A percentile compares a stretch with the other conserved stretches of the same genome.
These are phyloP conservation scores for Oryzaephilus surinamensis DNA, from an alignment of 1,140 invertebrate genomes.

Conservation along the genomic window DNA sequence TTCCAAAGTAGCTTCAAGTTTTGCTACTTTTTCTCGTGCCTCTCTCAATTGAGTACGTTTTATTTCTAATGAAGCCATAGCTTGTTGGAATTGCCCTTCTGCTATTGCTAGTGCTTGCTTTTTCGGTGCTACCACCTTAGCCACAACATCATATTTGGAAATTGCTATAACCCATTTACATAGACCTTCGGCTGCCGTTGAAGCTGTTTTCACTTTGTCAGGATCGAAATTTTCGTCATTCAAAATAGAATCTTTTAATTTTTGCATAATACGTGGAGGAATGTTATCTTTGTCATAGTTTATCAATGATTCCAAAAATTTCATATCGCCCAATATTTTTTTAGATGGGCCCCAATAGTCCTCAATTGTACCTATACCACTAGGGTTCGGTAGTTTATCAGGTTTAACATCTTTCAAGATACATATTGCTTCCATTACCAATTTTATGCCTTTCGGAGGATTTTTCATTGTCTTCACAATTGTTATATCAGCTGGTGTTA, in stretches of 20 bases:
- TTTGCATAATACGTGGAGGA: slow-evolving; percentile 67
- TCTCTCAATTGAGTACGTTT: slow-evolving; percentile 71
- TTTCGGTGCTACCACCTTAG: slow-evolving; percentile 78
- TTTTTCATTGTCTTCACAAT: slow-evolving; percentile 97
- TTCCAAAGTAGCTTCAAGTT: slow-evolving; percentile 57
- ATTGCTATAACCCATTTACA: slow-evolving; percentile 89
- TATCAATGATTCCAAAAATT: slow-evolving; percentile 74
- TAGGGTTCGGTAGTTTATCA: slow-evolving; percentile 67
- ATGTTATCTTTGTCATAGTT: slow-evolving; percentile 92
- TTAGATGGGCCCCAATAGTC: slow-evolving; percentile 93
- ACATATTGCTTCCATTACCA: slow-evolving; percentile 95
- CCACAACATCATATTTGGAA: slow-evolving; percentile 87
- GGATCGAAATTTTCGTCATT: slow-evolving; percentile 84
- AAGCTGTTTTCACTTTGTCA: slow-evolving; percentile 71
- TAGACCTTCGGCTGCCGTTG: slow-evolving; percentile 67
- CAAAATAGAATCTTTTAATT: slow-evolving; percentile 70
- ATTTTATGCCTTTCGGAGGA: slow-evolving; percentile 83
- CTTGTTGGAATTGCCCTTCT: slow-evolving; percentile 47
- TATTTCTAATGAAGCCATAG: slow-evolving; percentile 55
- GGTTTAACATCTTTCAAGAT: slow-evolving; percentile 86
- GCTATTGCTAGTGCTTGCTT: slow-evolving; percentile 68
- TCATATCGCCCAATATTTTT: slow-evolving; percentile 80
- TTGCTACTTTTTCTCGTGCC: slow-evolving; percentile 50
- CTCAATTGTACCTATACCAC: slow-evolving; percentile 65
- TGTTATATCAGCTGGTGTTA: slow-evolving; percentile 86